Evolutionary conservation across 2,797 vertebrate species (phyloP).

Genomic region (Pagetopsis macropterus): DNA sequence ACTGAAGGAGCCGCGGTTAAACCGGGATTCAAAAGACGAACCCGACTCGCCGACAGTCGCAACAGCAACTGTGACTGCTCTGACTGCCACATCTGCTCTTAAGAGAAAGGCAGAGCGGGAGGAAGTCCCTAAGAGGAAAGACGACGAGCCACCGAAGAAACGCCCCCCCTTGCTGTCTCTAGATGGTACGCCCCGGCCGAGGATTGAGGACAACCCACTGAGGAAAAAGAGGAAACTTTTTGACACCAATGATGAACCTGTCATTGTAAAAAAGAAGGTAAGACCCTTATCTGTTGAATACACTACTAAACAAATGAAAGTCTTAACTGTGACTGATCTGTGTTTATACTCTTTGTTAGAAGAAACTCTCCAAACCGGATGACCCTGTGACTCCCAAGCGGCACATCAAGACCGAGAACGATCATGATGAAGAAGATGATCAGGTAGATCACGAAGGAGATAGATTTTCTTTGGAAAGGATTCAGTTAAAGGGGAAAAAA

Average conservation of each 20-base stretch:
- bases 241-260: constrained; percentile 90
- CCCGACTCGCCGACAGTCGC: constrained; percentile 76
- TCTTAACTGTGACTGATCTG: background rate
- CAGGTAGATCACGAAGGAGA: constrained; percentile 80
- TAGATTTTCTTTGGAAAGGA: constrained; percentile 52
- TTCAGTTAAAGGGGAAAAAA: constrained; percentile 59
- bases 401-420: constrained; percentile 90
- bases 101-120: constrained; percentile 87
- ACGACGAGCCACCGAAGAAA: constrained; percentile 90
- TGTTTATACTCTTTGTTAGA: constrained; percentile 74
- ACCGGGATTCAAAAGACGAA: constrained; percentile 90
- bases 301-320: too few relatives aligned
- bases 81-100: constrained; percentile 64
- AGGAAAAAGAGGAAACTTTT: constrained; percentile 93
- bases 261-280: constrained; percentile 89
- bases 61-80: constrained; percentile 76
- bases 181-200: constrained; percentile 85
- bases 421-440: constrained; percentile 76
- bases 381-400: constrained; percentile 84
- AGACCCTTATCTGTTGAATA: background rate
- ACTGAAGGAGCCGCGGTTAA: constrained; percentile 91
- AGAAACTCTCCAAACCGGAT: constrained; percentile 87
- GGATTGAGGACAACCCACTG: constrained; percentile 85
- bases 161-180: constrained; percentile 69
- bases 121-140: constrained; percentile 87